Evolutionary conservation across 2,797 vertebrate species (phyloP).

Genomic region (Intellagama lesueurii): DNA sequence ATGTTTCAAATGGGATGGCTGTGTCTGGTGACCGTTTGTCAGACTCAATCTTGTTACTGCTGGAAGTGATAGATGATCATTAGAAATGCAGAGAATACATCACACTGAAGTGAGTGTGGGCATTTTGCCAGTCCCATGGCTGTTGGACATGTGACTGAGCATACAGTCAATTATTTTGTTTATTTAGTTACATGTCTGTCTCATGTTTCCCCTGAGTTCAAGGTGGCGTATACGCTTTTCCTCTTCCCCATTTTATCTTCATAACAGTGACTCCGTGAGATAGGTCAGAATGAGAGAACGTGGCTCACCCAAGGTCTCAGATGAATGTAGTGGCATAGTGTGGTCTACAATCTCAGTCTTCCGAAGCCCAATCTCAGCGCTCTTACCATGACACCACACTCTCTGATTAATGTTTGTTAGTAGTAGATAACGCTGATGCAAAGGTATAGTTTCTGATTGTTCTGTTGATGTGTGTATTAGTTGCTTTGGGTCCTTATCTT

Average conservation of each 20-base stretch:
- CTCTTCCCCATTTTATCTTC: neutral
- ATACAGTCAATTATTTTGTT: neutral
- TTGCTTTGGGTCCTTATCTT: neutral
- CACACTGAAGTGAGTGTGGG: neutral
- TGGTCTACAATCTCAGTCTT: neutral
- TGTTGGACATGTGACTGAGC: neutral
- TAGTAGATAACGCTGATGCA: neutral
- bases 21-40: neutral
- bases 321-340: neutral
- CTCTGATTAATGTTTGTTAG: neutral
- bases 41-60: neutral
- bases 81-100: neutral
- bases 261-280: neutral
- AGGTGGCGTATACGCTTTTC: neutral
- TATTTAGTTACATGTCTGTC: no score
- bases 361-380: neutral
- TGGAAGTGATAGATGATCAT: neutral
- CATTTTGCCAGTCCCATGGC: neutral
- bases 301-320: no score
- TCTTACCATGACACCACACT: no score
- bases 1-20: neutral
- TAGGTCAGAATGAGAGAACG: no score
- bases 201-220: neutral
- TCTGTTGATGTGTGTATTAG: neutral
- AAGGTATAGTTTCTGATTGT: neutral